Conservation (phyloP, 2,888 invertebrate genomes). For the Drosophila diplacantha region DNA sequence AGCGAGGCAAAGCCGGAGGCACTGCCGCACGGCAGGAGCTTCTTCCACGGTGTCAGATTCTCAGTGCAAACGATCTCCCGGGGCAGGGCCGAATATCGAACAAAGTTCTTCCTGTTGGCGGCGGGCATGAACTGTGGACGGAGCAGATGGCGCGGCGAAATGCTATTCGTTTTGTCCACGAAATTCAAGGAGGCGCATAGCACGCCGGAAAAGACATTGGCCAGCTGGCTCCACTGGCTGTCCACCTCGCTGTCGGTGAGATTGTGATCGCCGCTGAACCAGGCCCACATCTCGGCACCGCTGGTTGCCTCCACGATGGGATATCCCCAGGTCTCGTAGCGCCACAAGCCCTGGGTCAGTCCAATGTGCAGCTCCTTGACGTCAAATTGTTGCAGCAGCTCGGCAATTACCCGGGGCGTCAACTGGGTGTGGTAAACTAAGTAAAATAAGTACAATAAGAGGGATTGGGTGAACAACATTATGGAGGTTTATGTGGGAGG, state of each 20-base stretch:
- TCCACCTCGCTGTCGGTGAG: slow-evolving; percentile 80
- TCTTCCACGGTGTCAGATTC: slow-evolving; percentile 99
- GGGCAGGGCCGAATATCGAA: slow-evolving; percentile 92
- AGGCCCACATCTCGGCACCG: slow-evolving; percentile 95
- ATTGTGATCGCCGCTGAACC: slow-evolving; percentile 84
- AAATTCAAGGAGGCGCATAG: slow-evolving; percentile 98
- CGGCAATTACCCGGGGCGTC: slow-evolving; percentile 92
- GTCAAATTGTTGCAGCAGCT: slow-evolving; percentile 89
- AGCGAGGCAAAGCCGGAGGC: slow-evolving; percentile 91
- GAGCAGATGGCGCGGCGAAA: slow-evolving; percentile 90
- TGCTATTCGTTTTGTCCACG: slow-evolving; percentile 89
- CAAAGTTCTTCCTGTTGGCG: slow-evolving; percentile 81
- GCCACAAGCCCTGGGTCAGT: slow-evolving; percentile 96
- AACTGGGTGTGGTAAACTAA: slow-evolving; percentile 89
- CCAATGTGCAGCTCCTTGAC: slow-evolving; percentile 94
- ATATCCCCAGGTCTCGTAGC: slow-evolving; percentile 95
- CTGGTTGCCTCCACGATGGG: slow-evolving; percentile 93
- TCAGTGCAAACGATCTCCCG: slow-evolving; percentile 99
- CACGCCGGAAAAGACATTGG: slow-evolving; percentile 94
- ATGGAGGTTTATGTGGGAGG: neutral
- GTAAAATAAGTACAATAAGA: neutral
- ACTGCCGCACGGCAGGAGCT: slow-evolving; percentile 96
- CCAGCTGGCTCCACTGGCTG: slow-evolving; percentile 90
- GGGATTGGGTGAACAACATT: neutral
- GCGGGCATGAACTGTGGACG: slow-evolving; percentile 80